These are phyloP conservation scores for Scaptomyza pallida DNA, from an alignment of 1,140 invertebrate species.

Conservation along the genomic window DNA sequence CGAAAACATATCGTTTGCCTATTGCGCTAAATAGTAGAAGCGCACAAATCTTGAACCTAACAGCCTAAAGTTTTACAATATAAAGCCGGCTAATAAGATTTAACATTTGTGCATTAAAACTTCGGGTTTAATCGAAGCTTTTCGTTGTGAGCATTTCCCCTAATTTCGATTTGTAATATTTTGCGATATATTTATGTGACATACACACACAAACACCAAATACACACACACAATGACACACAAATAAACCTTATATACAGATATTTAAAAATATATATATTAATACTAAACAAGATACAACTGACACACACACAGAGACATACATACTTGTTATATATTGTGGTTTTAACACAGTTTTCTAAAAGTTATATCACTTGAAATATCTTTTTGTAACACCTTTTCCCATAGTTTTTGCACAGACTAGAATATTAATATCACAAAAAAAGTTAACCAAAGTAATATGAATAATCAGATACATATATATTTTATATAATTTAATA, in stretches of 20 bases:
- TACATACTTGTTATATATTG: constrained; percentile 14
- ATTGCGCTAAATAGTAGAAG: constrained; percentile 7
- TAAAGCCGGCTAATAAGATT: background rate
- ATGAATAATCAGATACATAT: constrained; percentile 24
- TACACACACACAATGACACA: constrained; percentile 9
- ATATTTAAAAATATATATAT: background rate
- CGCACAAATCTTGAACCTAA: constrained; percentile 27
- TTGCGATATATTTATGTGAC: constrained; percentile 70
- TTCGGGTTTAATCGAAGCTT: constrained; percentile 43
- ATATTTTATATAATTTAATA: constrained; percentile 19
- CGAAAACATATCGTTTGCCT: constrained; percentile 14
- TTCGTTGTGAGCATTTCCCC: constrained; percentile 49
- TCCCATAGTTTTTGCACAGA: constrained; percentile 63
- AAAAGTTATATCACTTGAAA: constrained; percentile 27
- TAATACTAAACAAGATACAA: constrained; percentile 2
- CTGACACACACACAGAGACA: constrained; percentile 18
- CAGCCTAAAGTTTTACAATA: background rate
- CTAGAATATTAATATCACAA: constrained; percentile 32
- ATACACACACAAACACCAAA: constrained; percentile 34
- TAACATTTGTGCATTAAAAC: constrained; percentile 22
- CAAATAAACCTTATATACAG: constrained; percentile 3
- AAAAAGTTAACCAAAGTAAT: constrained; percentile 10
- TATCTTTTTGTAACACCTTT: constrained; percentile 54
- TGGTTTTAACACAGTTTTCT: constrained; percentile 12
- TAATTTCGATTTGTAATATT: constrained; percentile 73